Base-by-base conservation (phyloP, 2,113 vertebrate genomes). In the Cephalopholis sonnerati region DNA sequence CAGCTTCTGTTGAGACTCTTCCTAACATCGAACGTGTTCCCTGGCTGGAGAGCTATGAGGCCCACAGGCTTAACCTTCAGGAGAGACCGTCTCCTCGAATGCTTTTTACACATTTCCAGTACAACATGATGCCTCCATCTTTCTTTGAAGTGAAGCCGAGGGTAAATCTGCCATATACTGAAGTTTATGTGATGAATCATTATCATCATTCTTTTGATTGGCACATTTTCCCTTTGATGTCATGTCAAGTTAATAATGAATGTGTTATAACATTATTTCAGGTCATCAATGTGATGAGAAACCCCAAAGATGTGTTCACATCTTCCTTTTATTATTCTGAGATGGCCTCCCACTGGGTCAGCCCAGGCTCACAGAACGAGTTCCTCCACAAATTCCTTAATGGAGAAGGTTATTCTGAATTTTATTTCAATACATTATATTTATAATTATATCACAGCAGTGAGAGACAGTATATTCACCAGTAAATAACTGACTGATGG, bases 21-120 rank as follows among this genome's bases (percentile, higher is more conserved):
- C 94, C 83, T 5, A 95, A 94, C 90, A 95, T 94, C 94, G 91
- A 93, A 48, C 89, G 95, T 11, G 92, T 93, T 27, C 95, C 95
- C n/a, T 96, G 94, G 94, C 63, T 96, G 80, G 95, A 96, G 84
- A 89, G 87, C 20, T 16, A n/a, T 0, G 63, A 64, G 3, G 77
- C 87, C 9, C 16, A 8, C 0, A 0, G 2, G 1, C 85, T 95
- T 2, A 91, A 91, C 39, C 74, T 96, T 5, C 93, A 95, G 5
- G 36, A 93, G 32, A 90, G 93, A 61, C 87, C 93, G 0, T 95
- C 95, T 8, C 95, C 94, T 0, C 94, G 95, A 7, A 29, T 89
- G 2, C 89, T 96, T 20, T 2, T 91, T 0, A 93, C 94, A 5
- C 95, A 96, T 86, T 92, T 87, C 76, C 83, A 87, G 3, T 84